Base-by-base conservation (phyloP, 30 jellyfish, hydroid and myxozoan genomes). In the Pseudorhiza aurosa region DNA sequence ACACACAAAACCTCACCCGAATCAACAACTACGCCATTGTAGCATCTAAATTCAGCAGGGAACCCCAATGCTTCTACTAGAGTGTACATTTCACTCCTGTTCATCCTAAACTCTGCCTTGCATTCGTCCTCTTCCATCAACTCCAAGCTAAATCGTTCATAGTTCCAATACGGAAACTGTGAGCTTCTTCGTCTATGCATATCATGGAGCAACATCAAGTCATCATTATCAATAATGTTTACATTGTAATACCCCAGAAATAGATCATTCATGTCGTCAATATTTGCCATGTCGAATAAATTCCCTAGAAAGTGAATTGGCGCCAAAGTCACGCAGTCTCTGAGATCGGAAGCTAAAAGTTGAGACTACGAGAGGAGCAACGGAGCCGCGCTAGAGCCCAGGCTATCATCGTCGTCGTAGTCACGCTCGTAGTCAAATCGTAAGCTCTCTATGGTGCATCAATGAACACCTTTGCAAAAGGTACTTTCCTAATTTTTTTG, bases 1-100 rank as follows among this genome's bases (percentile, higher is more conserved):
- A 81, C 43, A 37, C 78, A 81, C 31, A 81, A 72, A 35, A 86
- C 85, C 58, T 81, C 85, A 10, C 65, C 78, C 47, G 79, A 40
- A 43, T 63, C 62, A 21, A 67, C 85, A 30, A 36, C 65, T 25
- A 36, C 43, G 75, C 93, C 86, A 65, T 68, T 81, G 85, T 81
- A 81, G 65, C 93, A 81, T 37, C 72, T 19, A n/a, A 79, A 46
- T 9, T 59, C 85, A 22, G 62, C 83, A 12, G 83, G 83, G 22
- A 77, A 17, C 33, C 43, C 68, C 36, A 77, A 46, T 25, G 82
- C 37, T 36, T 60, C 84, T 8, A 37, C 70, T n/a, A 79, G 83
- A 22, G 24, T 29, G 75, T 79, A 79, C 37, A 79, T 30, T 15
- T 79, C 91, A 64, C 65, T 64, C 32, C 63, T 79, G 49, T 57